Conservation (phyloP, 2,797 vertebrate species). For the Scomberomorus guttatus region DNA sequence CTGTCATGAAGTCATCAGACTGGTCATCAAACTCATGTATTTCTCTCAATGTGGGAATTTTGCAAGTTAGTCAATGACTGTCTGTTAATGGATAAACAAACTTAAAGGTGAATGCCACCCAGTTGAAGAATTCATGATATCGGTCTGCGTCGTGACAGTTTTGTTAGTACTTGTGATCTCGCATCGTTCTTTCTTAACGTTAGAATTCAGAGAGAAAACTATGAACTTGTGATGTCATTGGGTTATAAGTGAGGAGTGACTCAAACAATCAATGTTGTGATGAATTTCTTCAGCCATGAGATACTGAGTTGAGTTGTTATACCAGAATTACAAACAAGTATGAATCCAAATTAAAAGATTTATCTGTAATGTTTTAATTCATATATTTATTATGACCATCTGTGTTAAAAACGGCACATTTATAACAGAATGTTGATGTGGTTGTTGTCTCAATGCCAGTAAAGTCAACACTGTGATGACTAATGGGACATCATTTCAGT, state of each 20-base stretch:
- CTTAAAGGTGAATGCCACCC: background rate
- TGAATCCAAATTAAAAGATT: background rate
- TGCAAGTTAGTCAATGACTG: background rate
- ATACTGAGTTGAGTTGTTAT: background rate
- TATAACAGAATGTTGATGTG: background rate
- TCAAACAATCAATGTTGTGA: background rate
- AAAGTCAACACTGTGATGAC: background rate
- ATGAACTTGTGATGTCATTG: background rate
- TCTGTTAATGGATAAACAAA: background rate
- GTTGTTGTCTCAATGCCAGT: constrained; percentile 2
- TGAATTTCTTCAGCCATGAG: background rate
- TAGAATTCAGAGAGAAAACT: background rate
- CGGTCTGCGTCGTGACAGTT: background rate
- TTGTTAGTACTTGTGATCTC: background rate
- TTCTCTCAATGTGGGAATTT: constrained; percentile 23
- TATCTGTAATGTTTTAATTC: background rate
- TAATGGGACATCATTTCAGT: background rate
- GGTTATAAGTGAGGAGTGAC: background rate
- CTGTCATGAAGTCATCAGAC: constrained; percentile 16
- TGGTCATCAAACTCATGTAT: constrained; percentile 1
- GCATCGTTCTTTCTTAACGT: background rate
- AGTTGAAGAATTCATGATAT: constrained; percentile 12
- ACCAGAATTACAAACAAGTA: background rate
- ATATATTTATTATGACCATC: no score
- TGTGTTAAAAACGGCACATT: background rate